Conservation (phyloP, 2,888 invertebrate genomes). For the Spicauda simplicius region DNA sequence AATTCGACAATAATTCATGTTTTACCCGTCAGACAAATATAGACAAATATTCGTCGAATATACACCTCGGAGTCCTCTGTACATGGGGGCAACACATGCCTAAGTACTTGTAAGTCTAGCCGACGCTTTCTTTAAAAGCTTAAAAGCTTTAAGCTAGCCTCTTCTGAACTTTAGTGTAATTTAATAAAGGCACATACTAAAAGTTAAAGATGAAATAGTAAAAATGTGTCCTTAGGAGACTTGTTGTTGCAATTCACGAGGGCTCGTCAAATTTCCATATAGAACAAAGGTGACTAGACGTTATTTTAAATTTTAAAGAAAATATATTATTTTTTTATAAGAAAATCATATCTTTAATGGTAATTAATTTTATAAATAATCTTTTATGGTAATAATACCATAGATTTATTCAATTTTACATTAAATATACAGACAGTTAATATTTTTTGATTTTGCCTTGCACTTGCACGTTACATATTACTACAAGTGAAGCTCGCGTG, state of each 20-base stretch:
- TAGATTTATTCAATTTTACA: too few relatives aligned
- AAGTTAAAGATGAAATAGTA: neutral
- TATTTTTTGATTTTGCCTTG: too few relatives aligned
- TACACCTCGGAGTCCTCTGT: conserved; percentile 6
- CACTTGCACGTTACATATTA: too few relatives aligned
- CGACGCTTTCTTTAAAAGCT: conserved; percentile 56
- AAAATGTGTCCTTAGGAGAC: neutral
- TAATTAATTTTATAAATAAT: too few relatives aligned
- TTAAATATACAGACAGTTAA: too few relatives aligned
- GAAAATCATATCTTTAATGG: too few relatives aligned
- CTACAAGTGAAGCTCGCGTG: neutral
- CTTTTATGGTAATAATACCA: too few relatives aligned
- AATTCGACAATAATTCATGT: neutral
- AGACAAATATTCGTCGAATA: neutral
- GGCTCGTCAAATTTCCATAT: neutral
- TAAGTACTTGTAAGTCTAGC: conserved; percentile 19
- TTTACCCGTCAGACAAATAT: neutral
- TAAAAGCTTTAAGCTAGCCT: conserved; percentile 49
- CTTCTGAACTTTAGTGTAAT: conserved; percentile 20
- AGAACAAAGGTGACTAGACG: too few relatives aligned
- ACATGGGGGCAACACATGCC: conserved; percentile 13
- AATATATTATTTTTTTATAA: too few relatives aligned
- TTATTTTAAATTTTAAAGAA: too few relatives aligned
- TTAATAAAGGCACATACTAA: conserved; percentile 1
- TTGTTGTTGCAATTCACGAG: neutral